These are phyloP conservation scores for Linyphia triangularis DNA, from an alignment of 2,888 invertebrate genomes.

Conservation along the genomic window DNA sequence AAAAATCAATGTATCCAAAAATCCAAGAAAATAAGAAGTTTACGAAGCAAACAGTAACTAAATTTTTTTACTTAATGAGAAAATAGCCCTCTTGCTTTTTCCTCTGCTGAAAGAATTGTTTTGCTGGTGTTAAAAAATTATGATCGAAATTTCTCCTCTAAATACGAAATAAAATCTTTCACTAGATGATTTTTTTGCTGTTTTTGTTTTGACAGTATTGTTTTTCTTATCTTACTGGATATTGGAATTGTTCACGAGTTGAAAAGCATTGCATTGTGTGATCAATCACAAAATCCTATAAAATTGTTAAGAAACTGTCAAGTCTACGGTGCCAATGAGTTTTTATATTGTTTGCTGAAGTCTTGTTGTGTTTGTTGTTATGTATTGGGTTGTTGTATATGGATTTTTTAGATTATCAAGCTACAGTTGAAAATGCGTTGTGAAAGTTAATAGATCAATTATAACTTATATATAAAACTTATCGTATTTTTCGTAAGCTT, in stretches of 20 bases:
- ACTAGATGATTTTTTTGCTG: background rate
- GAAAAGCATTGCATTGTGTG: background rate
- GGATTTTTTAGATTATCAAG: background rate
- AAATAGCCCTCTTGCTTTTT: background rate
- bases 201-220: background rate
- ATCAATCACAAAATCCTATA: slow-evolving; percentile 55
- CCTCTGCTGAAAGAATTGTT: background rate
- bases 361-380: slow-evolving; percentile 6
- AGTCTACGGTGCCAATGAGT: slow-evolving; percentile 9
- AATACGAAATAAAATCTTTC: slow-evolving; percentile 1
- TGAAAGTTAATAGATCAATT: background rate
- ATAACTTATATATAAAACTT: no score
- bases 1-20: no score
- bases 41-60: background rate
- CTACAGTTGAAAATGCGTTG: background rate
- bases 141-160: background rate
- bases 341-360: slow-evolving; percentile 27
- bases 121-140: background rate
- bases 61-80: background rate
- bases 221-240: slow-evolving; percentile 17
- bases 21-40: no score
- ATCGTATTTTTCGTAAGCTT: no score
- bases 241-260: slow-evolving; percentile 32
- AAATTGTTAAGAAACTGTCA: slow-evolving; percentile 31
- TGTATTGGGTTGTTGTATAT: background rate